Evolutionary conservation across 2,113 vertebrate genomes (phyloP).

Genomic region (Myotis davidii): DNA sequence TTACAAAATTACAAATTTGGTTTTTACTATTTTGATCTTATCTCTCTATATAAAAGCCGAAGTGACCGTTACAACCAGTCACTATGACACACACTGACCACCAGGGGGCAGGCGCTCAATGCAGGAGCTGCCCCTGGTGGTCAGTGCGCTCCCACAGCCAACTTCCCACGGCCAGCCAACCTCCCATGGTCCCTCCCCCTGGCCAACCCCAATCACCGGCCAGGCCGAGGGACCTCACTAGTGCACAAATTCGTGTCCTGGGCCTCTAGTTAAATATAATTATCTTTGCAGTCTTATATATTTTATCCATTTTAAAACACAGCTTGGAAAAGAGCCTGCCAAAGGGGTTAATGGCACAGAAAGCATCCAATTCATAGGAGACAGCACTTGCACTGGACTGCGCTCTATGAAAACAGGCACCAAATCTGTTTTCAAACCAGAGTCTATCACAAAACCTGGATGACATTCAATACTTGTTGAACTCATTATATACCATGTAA

Average conservation of each 20-base stretch:
- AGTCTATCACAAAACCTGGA: neutral
- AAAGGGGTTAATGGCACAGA: neutral
- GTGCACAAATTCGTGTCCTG: too few relatives aligned
- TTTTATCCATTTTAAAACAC: neutral
- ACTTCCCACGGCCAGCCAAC: too few relatives aligned
- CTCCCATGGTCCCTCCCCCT: too few relatives aligned
- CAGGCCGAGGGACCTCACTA: too few relatives aligned
- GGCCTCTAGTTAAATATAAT: neutral
- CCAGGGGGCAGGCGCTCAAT: too few relatives aligned
- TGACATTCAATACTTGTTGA: neutral
- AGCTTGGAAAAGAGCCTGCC: neutral
- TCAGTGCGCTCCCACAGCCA: too few relatives aligned
- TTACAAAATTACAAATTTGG: neutral
- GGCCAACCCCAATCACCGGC: too few relatives aligned
- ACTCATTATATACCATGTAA: neutral
- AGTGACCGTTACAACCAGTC: too few relatives aligned
- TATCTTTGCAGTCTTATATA: neutral
- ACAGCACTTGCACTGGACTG: accelerated
- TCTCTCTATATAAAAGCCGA: neutral
- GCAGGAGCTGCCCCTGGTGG: too few relatives aligned
- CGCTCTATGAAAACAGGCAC: accelerated
- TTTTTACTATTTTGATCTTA: neutral
- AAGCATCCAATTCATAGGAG: neutral
- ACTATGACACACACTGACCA: too few relatives aligned
- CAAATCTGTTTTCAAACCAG: neutral